These are phyloP conservation scores for Amphimedon queenslandica DNA, from an alignment of 37 sponge, comb jelly and placozoan genomes.

Conservation along the genomic window DNA sequence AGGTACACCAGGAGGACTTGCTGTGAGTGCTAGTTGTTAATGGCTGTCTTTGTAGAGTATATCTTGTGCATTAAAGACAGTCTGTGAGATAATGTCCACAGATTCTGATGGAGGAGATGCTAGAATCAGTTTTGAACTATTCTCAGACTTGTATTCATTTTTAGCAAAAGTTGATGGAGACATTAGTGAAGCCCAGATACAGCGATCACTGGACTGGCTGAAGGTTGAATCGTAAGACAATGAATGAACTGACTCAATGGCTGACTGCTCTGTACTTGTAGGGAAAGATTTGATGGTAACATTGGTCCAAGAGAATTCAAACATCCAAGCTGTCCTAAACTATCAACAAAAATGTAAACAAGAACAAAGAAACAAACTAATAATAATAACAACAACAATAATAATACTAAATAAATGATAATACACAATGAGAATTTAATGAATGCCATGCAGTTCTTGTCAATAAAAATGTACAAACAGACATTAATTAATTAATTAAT, in stretches of 20 bases:
- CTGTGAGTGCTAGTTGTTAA: too few relatives aligned
- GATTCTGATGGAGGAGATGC: slow-evolving; percentile 81
- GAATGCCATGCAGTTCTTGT: too few relatives aligned
- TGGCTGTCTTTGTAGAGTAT: too few relatives aligned
- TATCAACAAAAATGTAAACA: slow-evolving; percentile 30
- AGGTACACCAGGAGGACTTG: too few relatives aligned
- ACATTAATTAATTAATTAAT: too few relatives aligned
- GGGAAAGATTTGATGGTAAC: slow-evolving; percentile 59
- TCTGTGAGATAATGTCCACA: slow-evolving; percentile 83
- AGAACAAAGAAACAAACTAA: too few relatives aligned
- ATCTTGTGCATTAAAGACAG: slow-evolving; percentile 64
- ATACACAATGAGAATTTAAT: too few relatives aligned
- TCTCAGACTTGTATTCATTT: slow-evolving; percentile 73
- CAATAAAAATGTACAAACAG: too few relatives aligned
- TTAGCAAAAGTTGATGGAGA: slow-evolving; percentile 78
- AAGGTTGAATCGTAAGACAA: slow-evolving; percentile 72
- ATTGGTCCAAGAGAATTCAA: slow-evolving; percentile 86
- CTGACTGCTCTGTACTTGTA: too few relatives aligned
- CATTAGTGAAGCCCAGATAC: slow-evolving; percentile 57
- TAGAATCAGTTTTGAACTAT: slow-evolving; percentile 68
- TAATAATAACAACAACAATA: too few relatives aligned
- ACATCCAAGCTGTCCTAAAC: slow-evolving; percentile 74
- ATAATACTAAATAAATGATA: too few relatives aligned
- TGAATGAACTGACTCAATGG: too few relatives aligned
- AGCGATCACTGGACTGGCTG: slow-evolving; percentile 63